Evolutionary conservation across 2,888 invertebrate genomes (phyloP).

Genomic region (Stratiomys singularior): DNA sequence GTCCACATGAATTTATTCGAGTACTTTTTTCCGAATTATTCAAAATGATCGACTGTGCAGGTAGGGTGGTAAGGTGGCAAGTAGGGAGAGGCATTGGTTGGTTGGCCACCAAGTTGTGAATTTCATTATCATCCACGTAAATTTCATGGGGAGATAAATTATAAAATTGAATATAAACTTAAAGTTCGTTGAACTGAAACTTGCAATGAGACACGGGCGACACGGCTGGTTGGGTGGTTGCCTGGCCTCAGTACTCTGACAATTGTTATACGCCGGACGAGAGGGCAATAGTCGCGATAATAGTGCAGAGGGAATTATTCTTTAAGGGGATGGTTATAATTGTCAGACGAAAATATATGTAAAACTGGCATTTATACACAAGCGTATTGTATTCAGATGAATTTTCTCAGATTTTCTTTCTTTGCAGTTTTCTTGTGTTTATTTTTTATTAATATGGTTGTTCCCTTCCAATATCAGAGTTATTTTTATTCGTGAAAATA

Average conservation of each 20-base stretch:
- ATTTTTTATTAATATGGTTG: too few species aligned
- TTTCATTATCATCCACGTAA: conserved; percentile 19
- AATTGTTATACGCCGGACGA: conserved; percentile 1
- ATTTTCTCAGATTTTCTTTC: too few species aligned
- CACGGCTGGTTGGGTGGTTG: conserved; percentile 21
- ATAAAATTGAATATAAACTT: conserved; percentile 16
- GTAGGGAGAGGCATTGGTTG: neutral
- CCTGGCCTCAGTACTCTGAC: neutral
- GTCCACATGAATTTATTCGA: too few species aligned
- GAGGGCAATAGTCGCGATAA: conserved; percentile 22
- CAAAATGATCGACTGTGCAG: neutral
- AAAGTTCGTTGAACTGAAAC: conserved; percentile 27
- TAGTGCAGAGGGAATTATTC: neutral
- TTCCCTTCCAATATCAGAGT: too few species aligned
- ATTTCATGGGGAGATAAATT: conserved; percentile 19
- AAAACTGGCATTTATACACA: too few species aligned
- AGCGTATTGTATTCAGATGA: too few species aligned
- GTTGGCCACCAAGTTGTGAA: neutral
- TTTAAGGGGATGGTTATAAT: neutral
- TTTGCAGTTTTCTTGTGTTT: too few species aligned
- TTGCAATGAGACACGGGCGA: conserved; percentile 16
- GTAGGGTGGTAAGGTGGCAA: too few species aligned
- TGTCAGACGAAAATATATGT: too few species aligned
- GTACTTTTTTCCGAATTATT: neutral
- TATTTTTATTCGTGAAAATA: too few species aligned